Evolutionary conservation across 2,797 vertebrate species (phyloP).

Genomic region (Enteromius argenteus): DNA sequence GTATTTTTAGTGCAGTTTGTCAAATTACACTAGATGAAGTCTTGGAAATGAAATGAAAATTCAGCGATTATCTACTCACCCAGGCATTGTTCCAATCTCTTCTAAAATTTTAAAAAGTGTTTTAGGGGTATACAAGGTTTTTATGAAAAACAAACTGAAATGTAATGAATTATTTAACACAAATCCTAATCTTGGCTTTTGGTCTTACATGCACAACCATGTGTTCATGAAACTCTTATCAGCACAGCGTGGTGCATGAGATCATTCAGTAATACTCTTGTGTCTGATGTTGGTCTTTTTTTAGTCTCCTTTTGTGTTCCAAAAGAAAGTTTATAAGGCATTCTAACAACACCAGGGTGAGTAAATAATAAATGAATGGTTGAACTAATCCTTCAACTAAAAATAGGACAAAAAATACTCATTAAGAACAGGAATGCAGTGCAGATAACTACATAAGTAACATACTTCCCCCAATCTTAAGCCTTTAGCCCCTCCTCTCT

Average conservation of each 20-base stretch:
- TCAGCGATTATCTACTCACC: not conserved
- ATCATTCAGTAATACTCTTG: not conserved
- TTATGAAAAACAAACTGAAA: not conserved
- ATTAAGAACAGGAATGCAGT: not conserved
- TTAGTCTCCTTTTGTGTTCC: not conserved
- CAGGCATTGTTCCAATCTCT: not conserved
- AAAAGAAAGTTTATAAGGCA: not conserved
- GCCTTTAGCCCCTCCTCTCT: not conserved
- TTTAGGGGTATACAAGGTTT: not conserved
- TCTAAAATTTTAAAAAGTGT: not conserved
- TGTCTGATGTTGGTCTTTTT: not conserved
- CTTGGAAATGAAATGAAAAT: not conserved
- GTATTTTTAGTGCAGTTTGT: not conserved
- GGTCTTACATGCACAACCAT: not conserved
- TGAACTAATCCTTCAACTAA: not conserved
- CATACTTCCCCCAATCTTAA: not conserved
- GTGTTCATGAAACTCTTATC: not conserved
- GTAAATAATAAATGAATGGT: not conserved
- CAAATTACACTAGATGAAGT: not conserved
- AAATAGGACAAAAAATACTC: not conserved
- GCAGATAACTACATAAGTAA: conserved; percentile 3
- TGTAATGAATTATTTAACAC: not conserved
- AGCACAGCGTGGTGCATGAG: not conserved
- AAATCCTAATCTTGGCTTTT: not conserved
- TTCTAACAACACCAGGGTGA: not conserved